A percentile compares a stretch with the other conserved stretches of the same genome.
Evolutionary conservation across 2,797 vertebrate genomes (phyloP).

Genomic region (Poecilia picta): DNA sequence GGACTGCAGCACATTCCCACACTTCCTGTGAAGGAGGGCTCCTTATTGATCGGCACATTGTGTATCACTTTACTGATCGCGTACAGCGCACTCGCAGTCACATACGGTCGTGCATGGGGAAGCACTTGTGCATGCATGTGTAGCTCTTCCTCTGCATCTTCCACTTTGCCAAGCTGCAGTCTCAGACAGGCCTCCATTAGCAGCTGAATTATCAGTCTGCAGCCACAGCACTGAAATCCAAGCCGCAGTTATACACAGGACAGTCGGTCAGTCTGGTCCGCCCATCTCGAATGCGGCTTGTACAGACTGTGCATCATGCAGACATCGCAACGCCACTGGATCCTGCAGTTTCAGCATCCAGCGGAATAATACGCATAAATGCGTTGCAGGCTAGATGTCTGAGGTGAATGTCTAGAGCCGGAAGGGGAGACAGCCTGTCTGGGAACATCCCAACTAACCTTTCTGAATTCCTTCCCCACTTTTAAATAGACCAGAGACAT

Average conservation of each 20-base stretch:
- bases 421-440: conserved; percentile 62
- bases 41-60: conserved; percentile 65
- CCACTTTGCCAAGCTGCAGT: conserved; percentile 46
- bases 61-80: conserved; percentile 53
- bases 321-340: conserved; percentile 8
- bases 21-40: conserved; percentile 75
- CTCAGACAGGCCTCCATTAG: conserved; percentile 60
- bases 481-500: conserved; percentile 75
- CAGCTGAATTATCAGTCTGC: conserved; percentile 60
- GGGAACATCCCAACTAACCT: conserved; percentile 68
- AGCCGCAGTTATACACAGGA: conserved; percentile 7
- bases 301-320: neutral
- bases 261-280: neutral
- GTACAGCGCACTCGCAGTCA: conserved; percentile 8
- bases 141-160: neutral
- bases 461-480: conserved; percentile 72
- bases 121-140: conserved; percentile 17
- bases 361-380: conserved; percentile 51
- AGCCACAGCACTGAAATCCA: conserved; percentile 43
- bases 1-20: conserved; percentile 65
- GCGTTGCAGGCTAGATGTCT: conserved; percentile 51
- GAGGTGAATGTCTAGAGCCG: conserved; percentile 40
- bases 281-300: neutral
- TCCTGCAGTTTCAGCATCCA: conserved; percentile 40
- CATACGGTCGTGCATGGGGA: conserved; percentile 13